Conservation (phyloP, 2,113 vertebrate genomes). For the Entelurus aequoreus region DNA sequence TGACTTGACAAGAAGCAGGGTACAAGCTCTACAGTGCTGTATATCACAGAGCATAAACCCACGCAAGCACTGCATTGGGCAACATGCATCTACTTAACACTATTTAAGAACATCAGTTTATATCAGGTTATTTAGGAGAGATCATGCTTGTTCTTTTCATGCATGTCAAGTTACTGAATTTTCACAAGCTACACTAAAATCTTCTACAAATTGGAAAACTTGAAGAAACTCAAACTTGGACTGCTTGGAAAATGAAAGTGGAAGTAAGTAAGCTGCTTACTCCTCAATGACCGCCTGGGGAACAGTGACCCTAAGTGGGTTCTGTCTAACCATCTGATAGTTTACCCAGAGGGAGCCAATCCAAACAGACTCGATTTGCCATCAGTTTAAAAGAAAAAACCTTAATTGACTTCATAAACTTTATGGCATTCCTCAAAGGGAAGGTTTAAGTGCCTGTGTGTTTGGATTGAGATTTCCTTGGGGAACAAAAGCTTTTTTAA, state of each 20-base stretch:
- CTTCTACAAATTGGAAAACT: constrained; percentile 6
- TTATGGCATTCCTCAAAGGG: constrained; percentile 53
- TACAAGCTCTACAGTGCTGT: too few species aligned
- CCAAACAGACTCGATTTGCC: constrained; percentile 56
- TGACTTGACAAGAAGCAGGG: too few species aligned
- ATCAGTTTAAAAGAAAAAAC: constrained; percentile 44
- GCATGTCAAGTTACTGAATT: not conserved
- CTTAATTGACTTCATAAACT: constrained; percentile 68
- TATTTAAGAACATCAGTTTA: too few species aligned
- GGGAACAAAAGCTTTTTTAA: constrained; percentile 51
- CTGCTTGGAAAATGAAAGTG: not conserved
- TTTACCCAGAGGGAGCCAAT: constrained; percentile 36
- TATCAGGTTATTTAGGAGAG: too few species aligned
- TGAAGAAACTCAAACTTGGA: constrained; percentile 33
- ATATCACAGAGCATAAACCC: not conserved
- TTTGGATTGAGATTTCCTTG: constrained; percentile 39
- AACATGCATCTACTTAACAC: too few species aligned
- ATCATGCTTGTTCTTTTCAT: too few species aligned
- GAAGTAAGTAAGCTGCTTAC: constrained; percentile 48
- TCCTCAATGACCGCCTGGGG: constrained; percentile 39
- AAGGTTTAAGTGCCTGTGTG: constrained; percentile 56
- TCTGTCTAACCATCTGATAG: constrained; percentile 50
- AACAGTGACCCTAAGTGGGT: constrained; percentile 46
- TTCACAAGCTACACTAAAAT: constrained; percentile 8
- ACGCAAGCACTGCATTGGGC: too few species aligned